These are phyloP conservation scores for Calypte anna DNA, from an alignment of 2,113 vertebrate genomes.

Conservation along the genomic window DNA sequence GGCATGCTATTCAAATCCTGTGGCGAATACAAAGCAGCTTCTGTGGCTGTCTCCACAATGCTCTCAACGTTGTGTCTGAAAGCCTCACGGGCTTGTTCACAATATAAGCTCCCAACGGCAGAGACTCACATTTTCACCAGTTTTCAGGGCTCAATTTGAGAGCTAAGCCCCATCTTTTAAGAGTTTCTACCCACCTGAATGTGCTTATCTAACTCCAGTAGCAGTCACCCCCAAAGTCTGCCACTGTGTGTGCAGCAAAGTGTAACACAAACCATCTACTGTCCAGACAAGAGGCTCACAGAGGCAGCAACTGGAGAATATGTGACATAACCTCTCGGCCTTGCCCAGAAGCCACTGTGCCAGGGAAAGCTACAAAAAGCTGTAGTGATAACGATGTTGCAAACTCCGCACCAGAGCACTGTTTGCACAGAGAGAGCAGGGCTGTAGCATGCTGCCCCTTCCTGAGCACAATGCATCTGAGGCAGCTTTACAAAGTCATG, in stretches of 20 bases:
- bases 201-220: neutral
- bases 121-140: neutral
- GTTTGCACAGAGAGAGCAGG: neutral
- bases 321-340: neutral
- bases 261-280: neutral
- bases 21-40: neutral
- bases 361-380: neutral
- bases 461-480: neutral
- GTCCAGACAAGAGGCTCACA: neutral
- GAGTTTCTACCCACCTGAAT: accelerated
- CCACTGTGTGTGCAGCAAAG: neutral
- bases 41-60: neutral
- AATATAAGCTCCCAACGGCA: neutral
- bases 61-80: neutral
- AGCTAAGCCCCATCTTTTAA: neutral
- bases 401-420: neutral
- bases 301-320: neutral
- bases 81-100: neutral
- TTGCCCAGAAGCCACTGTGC: neutral
- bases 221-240: neutral
- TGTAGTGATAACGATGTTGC: neutral
- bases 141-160: neutral
- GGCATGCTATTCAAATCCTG: neutral
- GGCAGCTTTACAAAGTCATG: neutral
- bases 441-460: neutral